Evolutionary conservation across 2,797 vertebrate species (phyloP).

Genomic region (Macropus fuliginosus): DNA sequence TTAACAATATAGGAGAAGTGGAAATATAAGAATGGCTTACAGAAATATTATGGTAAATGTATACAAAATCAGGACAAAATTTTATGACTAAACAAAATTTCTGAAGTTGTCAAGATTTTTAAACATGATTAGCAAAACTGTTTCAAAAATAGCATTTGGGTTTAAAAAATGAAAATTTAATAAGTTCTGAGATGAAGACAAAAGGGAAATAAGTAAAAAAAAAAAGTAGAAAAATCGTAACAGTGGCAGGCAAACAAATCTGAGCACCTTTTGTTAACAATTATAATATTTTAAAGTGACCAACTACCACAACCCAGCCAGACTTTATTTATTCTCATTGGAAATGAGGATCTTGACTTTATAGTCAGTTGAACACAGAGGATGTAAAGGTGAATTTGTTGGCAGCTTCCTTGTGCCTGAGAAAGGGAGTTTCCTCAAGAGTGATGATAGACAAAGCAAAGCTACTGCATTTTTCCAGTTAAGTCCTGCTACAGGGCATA

Average conservation of each 20-base stretch:
- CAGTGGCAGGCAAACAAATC: background rate
- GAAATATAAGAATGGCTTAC: background rate
- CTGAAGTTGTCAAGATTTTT: background rate
- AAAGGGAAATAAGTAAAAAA: background rate
- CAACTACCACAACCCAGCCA: background rate
- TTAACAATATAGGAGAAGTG: background rate
- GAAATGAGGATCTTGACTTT: background rate
- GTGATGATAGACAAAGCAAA: background rate
- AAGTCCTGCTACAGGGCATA: background rate
- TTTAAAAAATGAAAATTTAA: background rate
- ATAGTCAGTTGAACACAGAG: background rate
- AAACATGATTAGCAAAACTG: background rate
- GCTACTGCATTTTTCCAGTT: background rate
- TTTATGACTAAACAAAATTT: background rate
- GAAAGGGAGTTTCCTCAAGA: background rate
- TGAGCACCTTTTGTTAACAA: background rate
- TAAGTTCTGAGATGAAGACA: background rate
- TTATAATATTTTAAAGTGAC: background rate
- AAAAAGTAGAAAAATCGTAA: background rate
- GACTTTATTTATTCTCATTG: background rate
- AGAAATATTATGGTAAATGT: background rate
- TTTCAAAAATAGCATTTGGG: background rate
- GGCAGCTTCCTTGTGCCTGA: background rate
- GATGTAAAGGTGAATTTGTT: background rate
- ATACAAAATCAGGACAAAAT: background rate